These are phyloP conservation scores for Perca schrenkii DNA, from an alignment of 2,113 vertebrate species.

Conservation along the genomic window DNA sequence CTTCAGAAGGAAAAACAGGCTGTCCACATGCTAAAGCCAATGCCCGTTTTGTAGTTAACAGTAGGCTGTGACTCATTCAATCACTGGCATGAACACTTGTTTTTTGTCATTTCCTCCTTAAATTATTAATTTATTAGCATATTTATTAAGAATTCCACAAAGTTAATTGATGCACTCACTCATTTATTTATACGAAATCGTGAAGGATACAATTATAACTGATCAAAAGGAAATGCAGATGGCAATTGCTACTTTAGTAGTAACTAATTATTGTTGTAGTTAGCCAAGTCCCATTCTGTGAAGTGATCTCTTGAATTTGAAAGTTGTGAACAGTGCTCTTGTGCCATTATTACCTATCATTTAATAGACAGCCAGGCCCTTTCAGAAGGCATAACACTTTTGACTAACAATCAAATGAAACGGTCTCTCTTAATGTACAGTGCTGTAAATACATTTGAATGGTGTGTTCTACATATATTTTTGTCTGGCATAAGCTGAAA, in stretches of 20 bases:
- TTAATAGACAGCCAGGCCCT: conserved; percentile 69
- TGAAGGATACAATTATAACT: conserved; percentile 54
- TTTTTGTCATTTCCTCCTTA: conserved; percentile 78
- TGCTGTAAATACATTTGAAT: conserved; percentile 88
- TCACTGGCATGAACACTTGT: conserved; percentile 74
- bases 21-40: conserved; percentile 68
- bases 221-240: conserved; percentile 63
- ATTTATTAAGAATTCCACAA: conserved; percentile 80
- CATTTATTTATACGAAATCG: conserved; percentile 69
- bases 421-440: conserved; percentile 84
- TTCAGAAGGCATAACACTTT: conserved; percentile 59
- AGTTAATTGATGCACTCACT: conserved; percentile 70
- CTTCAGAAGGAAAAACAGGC: conserved; percentile 65
- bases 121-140: conserved; percentile 83
- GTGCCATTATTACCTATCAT: conserved; percentile 82
- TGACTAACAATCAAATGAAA: conserved; percentile 72
- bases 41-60: conserved; percentile 68
- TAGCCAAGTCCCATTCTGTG: conserved; percentile 80
- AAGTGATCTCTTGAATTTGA: conserved; percentile 81
- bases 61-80: conserved; percentile 71
- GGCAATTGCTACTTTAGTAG: conserved; percentile 67
- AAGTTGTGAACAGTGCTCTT: conserved; percentile 84
- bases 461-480: conserved; percentile 84
- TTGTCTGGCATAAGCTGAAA: conserved; percentile 78
- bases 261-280: conserved; percentile 77